phyloP scores from a whole-genome alignment of 2,888 invertebrate genomes.

The Urechis unicinctus region DNA sequence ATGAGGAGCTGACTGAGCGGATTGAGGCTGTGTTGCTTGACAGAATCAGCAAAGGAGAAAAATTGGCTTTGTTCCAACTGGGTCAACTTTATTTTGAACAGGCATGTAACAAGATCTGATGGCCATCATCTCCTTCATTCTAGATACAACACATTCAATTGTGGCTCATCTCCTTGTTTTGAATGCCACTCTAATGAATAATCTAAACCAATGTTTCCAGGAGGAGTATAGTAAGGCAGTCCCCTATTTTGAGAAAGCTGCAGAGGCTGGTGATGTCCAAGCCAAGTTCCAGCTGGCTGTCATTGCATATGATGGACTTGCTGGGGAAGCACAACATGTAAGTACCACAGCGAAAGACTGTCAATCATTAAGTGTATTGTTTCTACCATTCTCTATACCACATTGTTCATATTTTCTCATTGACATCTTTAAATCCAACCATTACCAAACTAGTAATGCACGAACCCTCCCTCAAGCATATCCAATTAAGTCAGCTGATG shows the following conservation, averaged over 20 bases:
- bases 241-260: conserved; percentile 41
- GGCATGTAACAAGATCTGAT: conserved; percentile 22
- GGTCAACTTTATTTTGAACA: conserved; percentile 48
- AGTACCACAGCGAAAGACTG: too few species aligned
- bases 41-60: conserved; percentile 38
- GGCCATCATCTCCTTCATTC: too few species aligned
- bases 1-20: conserved; percentile 40
- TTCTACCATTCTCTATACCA: background rate
- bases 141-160: background rate
- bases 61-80: conserved; percentile 42
- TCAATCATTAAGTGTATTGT: too few species aligned
- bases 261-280: conserved; percentile 38
- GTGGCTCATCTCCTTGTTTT: background rate
- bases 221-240: conserved; percentile 38
- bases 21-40: conserved; percentile 41
- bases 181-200: background rate
- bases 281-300: conserved; percentile 44
- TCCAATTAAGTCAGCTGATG: too few species aligned
- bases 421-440: too few species aligned
- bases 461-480: too few species aligned
- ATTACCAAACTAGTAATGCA: too few species aligned
- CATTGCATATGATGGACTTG: conserved; percentile 46
- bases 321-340: background rate
- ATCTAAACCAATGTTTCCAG: conserved; percentile 27
- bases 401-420: background rate